Percentiles rank a stretch among this genome's conserved stretches.
Evolutionary conservation across 2,888 invertebrate genomes (phyloP).

Genomic region (Cynaeus angustus): DNA sequence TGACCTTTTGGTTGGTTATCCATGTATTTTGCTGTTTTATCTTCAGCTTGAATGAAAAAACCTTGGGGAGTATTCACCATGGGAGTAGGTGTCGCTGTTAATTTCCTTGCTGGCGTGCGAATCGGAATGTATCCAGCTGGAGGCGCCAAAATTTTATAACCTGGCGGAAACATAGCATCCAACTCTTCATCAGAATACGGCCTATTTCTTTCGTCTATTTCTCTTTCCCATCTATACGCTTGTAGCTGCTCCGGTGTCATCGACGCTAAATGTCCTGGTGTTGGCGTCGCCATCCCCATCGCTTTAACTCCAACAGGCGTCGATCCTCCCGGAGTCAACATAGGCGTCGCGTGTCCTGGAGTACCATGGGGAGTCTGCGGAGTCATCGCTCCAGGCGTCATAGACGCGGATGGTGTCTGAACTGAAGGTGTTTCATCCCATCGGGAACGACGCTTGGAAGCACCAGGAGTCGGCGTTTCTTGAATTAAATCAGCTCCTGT

Average conservation of each 20-base stretch:
- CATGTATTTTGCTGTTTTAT: constrained; percentile 88
- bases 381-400: constrained; percentile 78
- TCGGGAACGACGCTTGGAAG: constrained; percentile 93
- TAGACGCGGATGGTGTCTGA: constrained; percentile 75
- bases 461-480: constrained; percentile 95
- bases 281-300: constrained; percentile 99
- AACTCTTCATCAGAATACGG: constrained; percentile 98
- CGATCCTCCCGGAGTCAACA: constrained; percentile 87
- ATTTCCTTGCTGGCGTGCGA: constrained; percentile 96
- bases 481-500: constrained; percentile 77
- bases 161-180: constrained; percentile 97
- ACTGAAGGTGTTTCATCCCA: constrained; percentile 98
- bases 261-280: constrained; percentile 94
- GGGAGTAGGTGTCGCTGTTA: constrained; percentile 98
- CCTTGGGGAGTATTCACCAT: constrained; percentile 90
- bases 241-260: constrained; percentile 99
- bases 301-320: constrained; percentile 95
- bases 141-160: constrained; percentile 83
- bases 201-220: constrained; percentile 98
- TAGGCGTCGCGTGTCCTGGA: constrained; percentile 77
- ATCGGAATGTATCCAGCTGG: constrained; percentile 90
- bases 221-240: constrained; percentile 98
- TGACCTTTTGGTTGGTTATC: constrained; percentile 93
- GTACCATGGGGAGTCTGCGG: constrained; percentile 81
- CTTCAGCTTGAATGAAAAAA: constrained; percentile 95